Base-by-base conservation (phyloP, 2,888 invertebrate genomes). In the Sminthurides aquaticus region DNA sequence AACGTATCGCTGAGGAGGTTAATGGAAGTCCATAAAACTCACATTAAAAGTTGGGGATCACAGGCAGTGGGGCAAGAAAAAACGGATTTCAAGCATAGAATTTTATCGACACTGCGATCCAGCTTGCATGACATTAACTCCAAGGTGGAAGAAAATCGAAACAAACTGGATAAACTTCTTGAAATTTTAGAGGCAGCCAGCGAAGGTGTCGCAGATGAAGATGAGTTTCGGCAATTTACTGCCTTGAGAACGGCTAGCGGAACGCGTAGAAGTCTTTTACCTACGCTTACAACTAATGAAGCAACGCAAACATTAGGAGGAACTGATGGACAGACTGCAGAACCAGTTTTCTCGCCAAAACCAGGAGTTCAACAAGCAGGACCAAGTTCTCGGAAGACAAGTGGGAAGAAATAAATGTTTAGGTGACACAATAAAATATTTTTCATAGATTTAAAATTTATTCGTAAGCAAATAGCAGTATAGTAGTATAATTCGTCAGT, bases 91-190 rank as follows among this genome's bases (percentile, higher is more conserved):
- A 65, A 68, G 11, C 61, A 66, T 26, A 18, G 59, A 3, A n/a
- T 54, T 24, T 15, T 66, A 1, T 18, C 20, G 5, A n/a, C 48
- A n/a, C 20, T 67, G 15, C 29, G 43, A 18, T 26, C 34, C 2
- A 48, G 8, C 34, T 29, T 62, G 26, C 66, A 8, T 48, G 71
- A 71, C 5, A 43, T 74, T 18, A 62, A 59, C 27, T 2, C 24
- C 25, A 69, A 70, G 60, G 61, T 72, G 67, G 71, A 69, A 28
- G 60, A 29, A 20, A 72, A 74, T 15, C 52, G 69, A 49, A 49
- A 8, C 8, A 72, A 70, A 49, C 52, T 72, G 15, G 74, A 74
- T 49, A 69, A 62, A 29, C 52, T 74, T 2, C 34, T 71, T 11
- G 58, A 63, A 15, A 70, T 67, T 22, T 70, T 69, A 69, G 72